phyloP scores from a whole-genome alignment of 2,113 vertebrate species.

The Pristiophorus japonicus region DNA sequence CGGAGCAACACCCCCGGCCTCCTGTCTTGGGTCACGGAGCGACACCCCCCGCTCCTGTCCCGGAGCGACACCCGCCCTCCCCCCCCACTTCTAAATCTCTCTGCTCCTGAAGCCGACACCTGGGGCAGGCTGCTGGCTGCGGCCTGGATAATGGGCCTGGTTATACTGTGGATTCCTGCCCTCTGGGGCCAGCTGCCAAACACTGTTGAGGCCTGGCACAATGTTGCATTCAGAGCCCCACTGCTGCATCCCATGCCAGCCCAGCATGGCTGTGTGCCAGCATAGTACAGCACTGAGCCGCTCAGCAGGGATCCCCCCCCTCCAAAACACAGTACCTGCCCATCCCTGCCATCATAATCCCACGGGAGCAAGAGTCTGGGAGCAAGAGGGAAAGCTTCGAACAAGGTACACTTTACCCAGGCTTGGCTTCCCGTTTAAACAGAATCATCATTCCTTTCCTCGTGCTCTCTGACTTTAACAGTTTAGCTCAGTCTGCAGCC shows the following conservation, averaged over 20 bases:
- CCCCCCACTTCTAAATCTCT: too few species aligned
- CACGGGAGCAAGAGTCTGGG: neutral
- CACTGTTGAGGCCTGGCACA: neutral
- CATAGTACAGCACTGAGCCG: neutral
- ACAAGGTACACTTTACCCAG: neutral
- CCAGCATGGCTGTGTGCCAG: neutral
- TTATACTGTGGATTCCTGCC: neutral
- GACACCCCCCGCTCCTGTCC: too few species aligned
- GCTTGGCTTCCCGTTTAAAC: neutral
- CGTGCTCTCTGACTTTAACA: neutral
- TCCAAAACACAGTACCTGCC: neutral
- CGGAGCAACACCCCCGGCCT: too few species aligned
- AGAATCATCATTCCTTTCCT: neutral
- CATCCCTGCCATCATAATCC: neutral
- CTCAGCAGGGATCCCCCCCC: neutral
- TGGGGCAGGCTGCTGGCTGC: neutral
- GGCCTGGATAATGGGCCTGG: neutral
- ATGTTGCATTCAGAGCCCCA: neutral
- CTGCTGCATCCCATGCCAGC: neutral
- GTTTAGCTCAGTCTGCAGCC: neutral
- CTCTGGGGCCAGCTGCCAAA: too few species aligned
- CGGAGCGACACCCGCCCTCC: too few species aligned
- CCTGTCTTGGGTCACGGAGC: too few species aligned
- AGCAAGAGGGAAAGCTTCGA: neutral
- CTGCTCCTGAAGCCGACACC: too few species aligned